These are phyloP conservation scores for Drosophila formosana DNA, from an alignment of 2,888 invertebrate species.

Conservation along the genomic window DNA sequence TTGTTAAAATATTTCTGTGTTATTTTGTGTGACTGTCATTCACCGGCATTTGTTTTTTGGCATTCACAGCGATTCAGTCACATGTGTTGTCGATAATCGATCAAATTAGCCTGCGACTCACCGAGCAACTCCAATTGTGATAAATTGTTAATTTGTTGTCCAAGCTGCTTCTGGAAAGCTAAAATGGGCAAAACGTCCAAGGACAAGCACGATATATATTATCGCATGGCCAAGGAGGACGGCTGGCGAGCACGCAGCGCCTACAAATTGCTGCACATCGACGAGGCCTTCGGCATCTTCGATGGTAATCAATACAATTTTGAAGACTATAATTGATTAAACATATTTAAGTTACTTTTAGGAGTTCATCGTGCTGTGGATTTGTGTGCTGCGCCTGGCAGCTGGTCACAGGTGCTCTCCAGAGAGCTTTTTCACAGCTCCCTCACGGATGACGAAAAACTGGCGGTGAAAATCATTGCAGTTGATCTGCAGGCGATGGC, in stretches of 20 bases:
- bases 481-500: slow-evolving; percentile 99
- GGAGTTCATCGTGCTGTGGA: slow-evolving; percentile 97
- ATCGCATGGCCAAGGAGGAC: slow-evolving; percentile 98
- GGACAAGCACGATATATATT: slow-evolving; percentile 99
- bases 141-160: background rate
- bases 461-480: slow-evolving; percentile 95
- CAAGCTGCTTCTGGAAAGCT: background rate
- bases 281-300: slow-evolving; percentile 96
- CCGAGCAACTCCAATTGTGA: background rate
- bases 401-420: slow-evolving; percentile 99
- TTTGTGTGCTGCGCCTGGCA: slow-evolving; percentile 98
- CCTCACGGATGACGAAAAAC: slow-evolving; percentile 70
- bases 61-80: background rate
- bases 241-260: slow-evolving; percentile 99
- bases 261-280: slow-evolving; percentile 98
- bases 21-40: too few species aligned
- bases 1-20: too few species aligned
- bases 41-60: background rate
- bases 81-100: background rate
- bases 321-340: background rate
- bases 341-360: slow-evolving; percentile 57
- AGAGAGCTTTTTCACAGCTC: slow-evolving; percentile 89
- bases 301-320: slow-evolving; percentile 86
- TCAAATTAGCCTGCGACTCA: background rate
- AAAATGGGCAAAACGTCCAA: slow-evolving; percentile 99